Conservation (phyloP, 2,113 vertebrate genomes). For the Amphiprion ocellaris region DNA sequence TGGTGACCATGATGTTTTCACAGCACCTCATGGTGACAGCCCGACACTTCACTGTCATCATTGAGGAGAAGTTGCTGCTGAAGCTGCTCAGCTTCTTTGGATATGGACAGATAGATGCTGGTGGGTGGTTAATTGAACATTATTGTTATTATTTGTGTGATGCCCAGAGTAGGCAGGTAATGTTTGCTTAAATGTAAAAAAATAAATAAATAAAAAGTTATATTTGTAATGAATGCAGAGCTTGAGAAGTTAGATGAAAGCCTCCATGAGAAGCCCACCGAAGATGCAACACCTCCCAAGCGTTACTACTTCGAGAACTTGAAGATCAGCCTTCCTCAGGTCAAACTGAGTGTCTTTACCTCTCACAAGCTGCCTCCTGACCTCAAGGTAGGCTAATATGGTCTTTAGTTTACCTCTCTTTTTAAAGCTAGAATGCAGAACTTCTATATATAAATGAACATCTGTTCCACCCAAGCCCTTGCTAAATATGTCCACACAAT, state of each 20-base stretch:
- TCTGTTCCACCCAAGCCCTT: too few species aligned
- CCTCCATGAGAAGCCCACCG: constrained; percentile 89
- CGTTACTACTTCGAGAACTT: constrained; percentile 98
- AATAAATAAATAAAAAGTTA: too few species aligned
- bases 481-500: too few species aligned
- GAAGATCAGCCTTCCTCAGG: constrained; percentile 96
- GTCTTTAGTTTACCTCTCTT: too few species aligned
- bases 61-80: constrained; percentile 96
- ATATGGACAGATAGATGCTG: constrained; percentile 90
- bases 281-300: constrained; percentile 84
- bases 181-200: too few species aligned
- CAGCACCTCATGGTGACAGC: constrained; percentile 97
- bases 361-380: constrained; percentile 94
- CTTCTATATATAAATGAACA: too few species aligned
- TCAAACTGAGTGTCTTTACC: constrained; percentile 97
- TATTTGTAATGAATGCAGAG: constrained; percentile 81
- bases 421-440: too few species aligned
- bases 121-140: constrained; percentile 74
- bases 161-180: too few species aligned
- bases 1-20: constrained; percentile 4
- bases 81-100: constrained; percentile 96
- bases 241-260: constrained; percentile 95
- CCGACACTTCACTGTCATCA: constrained; percentile 92
- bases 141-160: neutral
- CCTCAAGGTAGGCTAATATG: constrained; percentile 88